Base-by-base conservation (phyloP, 2,888 invertebrate genomes). In the Stegophylla sp. region DNA sequence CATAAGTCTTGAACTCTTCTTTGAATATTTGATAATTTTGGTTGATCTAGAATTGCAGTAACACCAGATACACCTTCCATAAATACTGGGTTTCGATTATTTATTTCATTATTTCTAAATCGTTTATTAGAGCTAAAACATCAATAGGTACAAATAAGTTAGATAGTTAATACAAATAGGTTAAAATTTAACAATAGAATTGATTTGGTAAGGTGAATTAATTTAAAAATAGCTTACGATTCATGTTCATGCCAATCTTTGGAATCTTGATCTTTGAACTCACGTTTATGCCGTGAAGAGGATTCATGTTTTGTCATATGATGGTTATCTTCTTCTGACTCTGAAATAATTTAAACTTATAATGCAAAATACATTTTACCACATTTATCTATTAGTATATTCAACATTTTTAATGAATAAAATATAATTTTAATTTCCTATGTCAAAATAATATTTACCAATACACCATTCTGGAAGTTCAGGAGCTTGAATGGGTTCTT, bases 61-160 rank as follows among this genome's bases (percentile, higher is more conserved):
- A 97, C 95, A 0, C 94, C 94, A 0, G 90, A 88, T 0, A 97
- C 92, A 0, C 96, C 96, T 17, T 91, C 91, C 94, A 97, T 96
- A 86, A 98, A 98, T 4, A 88, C 86, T 0, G 92, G 90, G 86
- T 91, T 91, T 84, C 90, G 91, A 82, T 90, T 85, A 41, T 85
- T 82, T 13, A 67, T 67, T 2, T 82, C 82, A 34, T n/a, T n/a
- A n/a, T 56, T 66, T 26, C 82, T 69, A 34, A 48, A 17, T 34
- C 71, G 34, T 51, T 79, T 79, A 13, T 51, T 79, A 59, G 26
- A 17, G 7, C 79, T 79, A 71, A 71, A 67, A 41, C 94, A 97
- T 95, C 86, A 98, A 98, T 3, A 34, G n/a, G n/a, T n/a, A n/a
- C n/a, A 56, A 10, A 23, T 51, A 51, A 9, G 3, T 51, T 56